phyloP scores from a whole-genome alignment of 2,888 invertebrate genomes.

The Drosophila testacea region DNA sequence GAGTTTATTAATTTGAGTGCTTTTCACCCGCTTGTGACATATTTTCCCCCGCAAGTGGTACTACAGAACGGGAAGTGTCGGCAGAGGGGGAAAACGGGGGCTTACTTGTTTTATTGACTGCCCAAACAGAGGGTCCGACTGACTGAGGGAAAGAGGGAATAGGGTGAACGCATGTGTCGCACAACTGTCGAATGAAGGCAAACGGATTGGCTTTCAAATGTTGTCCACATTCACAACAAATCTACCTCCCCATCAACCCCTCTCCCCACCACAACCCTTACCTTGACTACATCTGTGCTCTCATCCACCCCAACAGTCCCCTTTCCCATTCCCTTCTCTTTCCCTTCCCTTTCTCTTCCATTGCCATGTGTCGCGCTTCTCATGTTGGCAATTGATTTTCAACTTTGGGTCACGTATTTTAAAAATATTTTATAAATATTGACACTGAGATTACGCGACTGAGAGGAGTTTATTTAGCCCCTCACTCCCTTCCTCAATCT shows the following conservation, averaged over 20 bases:
- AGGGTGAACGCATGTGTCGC: slow-evolving; percentile 71
- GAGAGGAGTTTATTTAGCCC: slow-evolving; percentile 14
- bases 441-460: slow-evolving; percentile 66
- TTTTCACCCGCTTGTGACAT: slow-evolving; percentile 71
- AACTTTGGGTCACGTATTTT: slow-evolving; percentile 72
- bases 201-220: slow-evolving; percentile 78
- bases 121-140: slow-evolving; percentile 13
- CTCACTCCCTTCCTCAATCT: too few relatives aligned
- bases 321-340: neutral
- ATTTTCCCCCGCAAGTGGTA: slow-evolving; percentile 35
- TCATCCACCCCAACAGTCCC: neutral
- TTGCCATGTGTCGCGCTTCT: slow-evolving; percentile 43
- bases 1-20: slow-evolving; percentile 84
- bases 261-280: neutral
- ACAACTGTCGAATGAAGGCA: slow-evolving; percentile 77
- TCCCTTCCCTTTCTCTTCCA: slow-evolving; percentile 12
- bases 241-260: neutral
- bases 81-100: neutral
- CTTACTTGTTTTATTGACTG: slow-evolving; percentile 76
- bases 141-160: neutral
- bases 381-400: slow-evolving; percentile 70
- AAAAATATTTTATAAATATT: slow-evolving; percentile 79
- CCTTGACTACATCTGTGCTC: neutral
- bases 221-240: slow-evolving; percentile 39
- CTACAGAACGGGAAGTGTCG: neutral